Conservation (phyloP, 2,888 invertebrate species). For the Nineta flava region DNA sequence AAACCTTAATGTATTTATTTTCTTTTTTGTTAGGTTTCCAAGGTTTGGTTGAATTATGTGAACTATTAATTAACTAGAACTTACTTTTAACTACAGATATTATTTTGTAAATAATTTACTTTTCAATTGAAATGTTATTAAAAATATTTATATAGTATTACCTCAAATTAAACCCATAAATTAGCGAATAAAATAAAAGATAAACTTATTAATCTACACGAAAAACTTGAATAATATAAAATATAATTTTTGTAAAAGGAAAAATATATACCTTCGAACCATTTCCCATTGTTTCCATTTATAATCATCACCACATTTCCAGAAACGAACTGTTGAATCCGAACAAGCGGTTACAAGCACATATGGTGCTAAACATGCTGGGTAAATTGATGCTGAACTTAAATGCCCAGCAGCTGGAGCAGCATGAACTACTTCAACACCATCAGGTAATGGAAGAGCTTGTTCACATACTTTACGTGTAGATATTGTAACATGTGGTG, state of each 20-base stretch:
- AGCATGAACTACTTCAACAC: slow-evolving; percentile 85
- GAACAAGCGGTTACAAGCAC: slow-evolving; percentile 91
- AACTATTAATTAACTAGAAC: too few relatives aligned
- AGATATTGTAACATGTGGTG: slow-evolving; percentile 63
- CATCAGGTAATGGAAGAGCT: slow-evolving; percentile 70
- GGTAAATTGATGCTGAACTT: slow-evolving; percentile 94
- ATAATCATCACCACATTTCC: slow-evolving; percentile 61
- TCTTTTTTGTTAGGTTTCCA: too few relatives aligned
- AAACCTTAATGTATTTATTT: too few relatives aligned
- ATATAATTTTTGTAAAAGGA: neutral
- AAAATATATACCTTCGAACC: slow-evolving; percentile 40
- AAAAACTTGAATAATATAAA: too few relatives aligned
- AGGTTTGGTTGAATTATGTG: too few relatives aligned
- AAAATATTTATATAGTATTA: too few relatives aligned
- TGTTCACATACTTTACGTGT: slow-evolving; percentile 88
- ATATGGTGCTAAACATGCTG: slow-evolving; percentile 97
- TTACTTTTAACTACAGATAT: too few relatives aligned
- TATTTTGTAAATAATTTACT: too few relatives aligned
- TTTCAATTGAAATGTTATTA: too few relatives aligned
- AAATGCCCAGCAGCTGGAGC: slow-evolving; percentile 93
- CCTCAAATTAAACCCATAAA: too few relatives aligned
- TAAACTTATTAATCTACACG: too few relatives aligned
- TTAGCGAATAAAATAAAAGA: too few relatives aligned
- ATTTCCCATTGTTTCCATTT: slow-evolving; percentile 83
- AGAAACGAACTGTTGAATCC: slow-evolving; percentile 80